These are phyloP conservation scores for Drosophila prostipennis DNA, from an alignment of 2,888 invertebrate species.

Conservation along the genomic window DNA sequence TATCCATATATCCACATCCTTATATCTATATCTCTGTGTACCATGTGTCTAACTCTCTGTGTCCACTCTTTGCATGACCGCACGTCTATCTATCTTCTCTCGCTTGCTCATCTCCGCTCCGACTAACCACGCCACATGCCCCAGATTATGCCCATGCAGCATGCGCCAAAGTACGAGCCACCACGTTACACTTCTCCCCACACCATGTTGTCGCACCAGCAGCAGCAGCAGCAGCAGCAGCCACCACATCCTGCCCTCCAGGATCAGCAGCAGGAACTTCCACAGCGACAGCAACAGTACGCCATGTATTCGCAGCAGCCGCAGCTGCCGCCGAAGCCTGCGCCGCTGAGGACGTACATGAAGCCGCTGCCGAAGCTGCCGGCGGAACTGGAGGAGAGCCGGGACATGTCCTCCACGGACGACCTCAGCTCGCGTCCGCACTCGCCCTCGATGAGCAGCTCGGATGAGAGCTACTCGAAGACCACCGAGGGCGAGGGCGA, in stretches of 20 bases:
- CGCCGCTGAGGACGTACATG: slow-evolving; percentile 83
- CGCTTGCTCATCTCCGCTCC: slow-evolving; percentile 35
- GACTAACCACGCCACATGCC: slow-evolving; percentile 27
- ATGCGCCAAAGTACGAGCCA: slow-evolving; percentile 84
- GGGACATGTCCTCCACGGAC: slow-evolving; percentile 89
- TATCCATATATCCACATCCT: slow-evolving; percentile 7
- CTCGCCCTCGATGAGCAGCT: slow-evolving; percentile 92
- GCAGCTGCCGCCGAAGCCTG: slow-evolving; percentile 85
- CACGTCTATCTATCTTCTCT: slow-evolving; percentile 47
- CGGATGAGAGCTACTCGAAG: slow-evolving; percentile 93
- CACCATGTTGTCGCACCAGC: slow-evolving; percentile 81
- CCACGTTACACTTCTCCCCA: slow-evolving; percentile 84
- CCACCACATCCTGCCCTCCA: slow-evolving; percentile 42
- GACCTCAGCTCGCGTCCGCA: slow-evolving; percentile 92
- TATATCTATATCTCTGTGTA: slow-evolving; percentile 25
- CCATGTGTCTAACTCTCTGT: slow-evolving; percentile 53
- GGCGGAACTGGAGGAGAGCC: slow-evolving; percentile 84
- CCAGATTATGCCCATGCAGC: slow-evolving; percentile 83
- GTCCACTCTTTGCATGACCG: slow-evolving; percentile 67
- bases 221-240: slow-evolving; percentile 72
- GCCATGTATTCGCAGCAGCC: slow-evolving; percentile 80
- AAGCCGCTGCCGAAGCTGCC: slow-evolving; percentile 87
- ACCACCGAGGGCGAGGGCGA: slow-evolving; percentile 90
- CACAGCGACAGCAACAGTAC: slow-evolving; percentile 49
- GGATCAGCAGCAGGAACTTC: slow-evolving; percentile 39